These are phyloP conservation scores for Schizaphis graminum DNA, from an alignment of 2,888 invertebrate species.

Conservation along the genomic window DNA sequence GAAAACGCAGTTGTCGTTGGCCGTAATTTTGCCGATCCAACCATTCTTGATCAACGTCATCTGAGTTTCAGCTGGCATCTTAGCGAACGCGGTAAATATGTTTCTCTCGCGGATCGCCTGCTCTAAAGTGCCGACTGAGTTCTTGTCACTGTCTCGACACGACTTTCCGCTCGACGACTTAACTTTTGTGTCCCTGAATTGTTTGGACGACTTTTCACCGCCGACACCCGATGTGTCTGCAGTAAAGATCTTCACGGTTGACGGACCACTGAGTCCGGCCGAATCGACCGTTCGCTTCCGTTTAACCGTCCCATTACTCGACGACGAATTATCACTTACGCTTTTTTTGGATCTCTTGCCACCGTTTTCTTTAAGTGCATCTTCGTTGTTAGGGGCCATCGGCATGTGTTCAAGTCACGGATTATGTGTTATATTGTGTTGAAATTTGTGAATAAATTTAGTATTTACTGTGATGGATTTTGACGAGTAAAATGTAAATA, in stretches of 20 bases:
- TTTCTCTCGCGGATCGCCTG: not conserved
- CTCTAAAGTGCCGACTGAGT: conserved; percentile 14
- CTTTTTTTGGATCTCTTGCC: not conserved
- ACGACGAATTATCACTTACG: not conserved
- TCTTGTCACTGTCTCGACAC: not conserved
- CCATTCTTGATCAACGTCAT: conserved; percentile 5
- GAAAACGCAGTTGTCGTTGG: not conserved
- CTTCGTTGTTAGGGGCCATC: not conserved
- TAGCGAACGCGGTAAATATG: not conserved
- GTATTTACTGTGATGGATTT: not conserved
- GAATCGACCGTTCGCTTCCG: not conserved
- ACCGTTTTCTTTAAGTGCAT: not conserved
- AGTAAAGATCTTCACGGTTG: not conserved
- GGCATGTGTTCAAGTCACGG: not conserved
- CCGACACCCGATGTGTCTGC: not conserved
- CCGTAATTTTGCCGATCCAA: not conserved
- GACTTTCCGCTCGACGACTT: not conserved
- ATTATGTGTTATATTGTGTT: not conserved
- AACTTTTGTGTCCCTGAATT: not conserved
- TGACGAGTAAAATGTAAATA: not conserved
- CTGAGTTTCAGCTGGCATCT: conserved; percentile 18
- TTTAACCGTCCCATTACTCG: not conserved
- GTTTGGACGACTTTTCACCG: not conserved
- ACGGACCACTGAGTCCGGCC: not conserved
- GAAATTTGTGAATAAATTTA: not conserved